These are phyloP conservation scores for Melanerpes aurifrons DNA, from an alignment of 2,113 vertebrate genomes.

Conservation along the genomic window DNA sequence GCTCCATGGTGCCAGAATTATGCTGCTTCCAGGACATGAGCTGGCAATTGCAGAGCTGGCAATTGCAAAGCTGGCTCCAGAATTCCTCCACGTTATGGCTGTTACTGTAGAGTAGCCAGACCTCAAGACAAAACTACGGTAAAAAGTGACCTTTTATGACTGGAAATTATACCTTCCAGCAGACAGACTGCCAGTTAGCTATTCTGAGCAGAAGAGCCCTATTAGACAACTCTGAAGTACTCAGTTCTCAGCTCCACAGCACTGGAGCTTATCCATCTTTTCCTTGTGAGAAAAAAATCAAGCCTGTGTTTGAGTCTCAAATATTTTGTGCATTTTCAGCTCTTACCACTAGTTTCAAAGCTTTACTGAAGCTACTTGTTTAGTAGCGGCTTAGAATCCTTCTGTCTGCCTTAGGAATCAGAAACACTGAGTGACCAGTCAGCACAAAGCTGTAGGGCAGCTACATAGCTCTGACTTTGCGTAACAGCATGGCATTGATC, in stretches of 20 bases:
- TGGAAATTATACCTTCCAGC: not conserved
- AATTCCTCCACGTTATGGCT: not conserved
- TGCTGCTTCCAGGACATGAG: fast-evolving
- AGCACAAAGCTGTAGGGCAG: not conserved
- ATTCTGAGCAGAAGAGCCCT: not conserved
- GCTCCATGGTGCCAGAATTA: not conserved
- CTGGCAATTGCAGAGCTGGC: not conserved
- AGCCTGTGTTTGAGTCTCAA: not conserved
- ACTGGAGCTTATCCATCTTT: not conserved
- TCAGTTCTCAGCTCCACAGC: not conserved
- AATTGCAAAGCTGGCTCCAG: not conserved
- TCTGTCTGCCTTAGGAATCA: not conserved
- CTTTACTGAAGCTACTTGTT: not conserved
- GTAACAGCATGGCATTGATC: not conserved
- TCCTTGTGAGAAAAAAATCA: not conserved
- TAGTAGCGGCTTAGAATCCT: not conserved
- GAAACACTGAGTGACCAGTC: not conserved
- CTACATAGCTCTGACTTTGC: not conserved
- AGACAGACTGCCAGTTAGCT: not conserved
- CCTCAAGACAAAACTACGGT: not conserved
- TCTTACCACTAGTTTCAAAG: not conserved
- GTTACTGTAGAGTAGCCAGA: not conserved
- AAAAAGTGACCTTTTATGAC: not conserved
- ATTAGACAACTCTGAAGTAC: not conserved
- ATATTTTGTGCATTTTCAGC: not conserved